phyloP scores from a whole-genome alignment of 1,140 invertebrate genomes.

The Hesperophylax magnus region DNA sequence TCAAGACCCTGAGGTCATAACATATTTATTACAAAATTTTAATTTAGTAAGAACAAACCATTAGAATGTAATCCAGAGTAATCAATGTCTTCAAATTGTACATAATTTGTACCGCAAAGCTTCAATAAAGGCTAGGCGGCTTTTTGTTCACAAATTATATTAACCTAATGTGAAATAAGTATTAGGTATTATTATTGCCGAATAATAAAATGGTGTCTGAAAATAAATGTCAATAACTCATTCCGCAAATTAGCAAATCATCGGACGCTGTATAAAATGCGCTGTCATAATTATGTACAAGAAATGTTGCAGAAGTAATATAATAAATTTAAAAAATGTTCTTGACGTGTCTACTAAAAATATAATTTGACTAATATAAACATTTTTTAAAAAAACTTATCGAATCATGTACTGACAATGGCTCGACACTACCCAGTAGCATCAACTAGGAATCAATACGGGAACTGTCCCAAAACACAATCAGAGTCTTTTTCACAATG shows the following conservation, averaged over 20 bases:
- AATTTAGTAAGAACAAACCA: neutral
- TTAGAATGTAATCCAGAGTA: neutral
- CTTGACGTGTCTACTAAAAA: no score
- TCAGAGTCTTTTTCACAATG: neutral
- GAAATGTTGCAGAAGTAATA: neutral
- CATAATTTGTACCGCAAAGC: neutral
- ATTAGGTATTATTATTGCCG: neutral
- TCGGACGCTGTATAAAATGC: neutral
- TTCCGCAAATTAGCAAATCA: neutral
- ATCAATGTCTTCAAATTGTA: neutral
- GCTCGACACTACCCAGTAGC: slow-evolving; percentile 15
- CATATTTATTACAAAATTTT: neutral
- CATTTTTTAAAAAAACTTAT: neutral
- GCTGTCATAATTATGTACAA: neutral
- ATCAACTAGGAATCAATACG: slow-evolving; percentile 14
- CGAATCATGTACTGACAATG: slow-evolving; percentile 19
- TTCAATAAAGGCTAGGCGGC: neutral
- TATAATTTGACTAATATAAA: slow-evolving; percentile 26
- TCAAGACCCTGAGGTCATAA: neutral
- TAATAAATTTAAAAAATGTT: neutral
- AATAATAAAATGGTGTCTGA: neutral
- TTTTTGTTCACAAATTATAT: neutral
- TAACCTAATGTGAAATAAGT: neutral
- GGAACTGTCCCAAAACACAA: neutral
- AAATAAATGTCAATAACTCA: neutral